These are phyloP conservation scores for Hycleus cichorii DNA, from an alignment of 1,140 invertebrate genomes.

Conservation along the genomic window DNA sequence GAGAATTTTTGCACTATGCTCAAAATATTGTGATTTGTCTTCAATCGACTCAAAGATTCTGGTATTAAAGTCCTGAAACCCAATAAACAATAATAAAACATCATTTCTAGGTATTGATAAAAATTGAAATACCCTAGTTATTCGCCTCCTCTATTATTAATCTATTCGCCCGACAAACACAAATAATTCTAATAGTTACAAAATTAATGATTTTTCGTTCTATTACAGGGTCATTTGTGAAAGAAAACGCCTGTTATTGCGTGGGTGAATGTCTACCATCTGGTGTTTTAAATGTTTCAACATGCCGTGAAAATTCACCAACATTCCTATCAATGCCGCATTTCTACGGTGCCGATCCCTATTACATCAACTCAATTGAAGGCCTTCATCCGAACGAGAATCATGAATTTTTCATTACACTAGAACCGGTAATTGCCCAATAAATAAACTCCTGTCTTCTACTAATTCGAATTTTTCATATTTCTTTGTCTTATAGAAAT, in stretches of 20 bases:
- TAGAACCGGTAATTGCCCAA: constrained; percentile 56
- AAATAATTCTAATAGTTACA: no score
- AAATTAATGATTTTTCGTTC: constrained; percentile 23
- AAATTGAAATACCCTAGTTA: no score
- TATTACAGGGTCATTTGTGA: constrained; percentile 45
- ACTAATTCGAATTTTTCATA: background rate
- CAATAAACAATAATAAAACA: no score
- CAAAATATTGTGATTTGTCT: no score
- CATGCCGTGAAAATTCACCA: constrained; percentile 58
- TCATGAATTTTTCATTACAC: constrained; percentile 61
- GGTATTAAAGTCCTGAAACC: no score
- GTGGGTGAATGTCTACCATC: constrained; percentile 60
- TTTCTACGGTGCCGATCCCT: constrained; percentile 62
- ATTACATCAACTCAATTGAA: constrained; percentile 46
- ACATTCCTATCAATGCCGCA: constrained; percentile 71
- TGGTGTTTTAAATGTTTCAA: constrained; percentile 53
- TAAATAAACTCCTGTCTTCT: background rate
- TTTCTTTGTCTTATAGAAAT: constrained; percentile 26
- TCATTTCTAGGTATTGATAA: no score
- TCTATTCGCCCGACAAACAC: no score
- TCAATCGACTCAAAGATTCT: no score
- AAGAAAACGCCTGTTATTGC: constrained; percentile 64
- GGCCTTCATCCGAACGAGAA: constrained; percentile 42
- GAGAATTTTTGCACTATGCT: no score
- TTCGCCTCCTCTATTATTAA: no score